Base-by-base conservation (phyloP, 2,113 vertebrate genomes). In the Hassar affinis region DNA sequence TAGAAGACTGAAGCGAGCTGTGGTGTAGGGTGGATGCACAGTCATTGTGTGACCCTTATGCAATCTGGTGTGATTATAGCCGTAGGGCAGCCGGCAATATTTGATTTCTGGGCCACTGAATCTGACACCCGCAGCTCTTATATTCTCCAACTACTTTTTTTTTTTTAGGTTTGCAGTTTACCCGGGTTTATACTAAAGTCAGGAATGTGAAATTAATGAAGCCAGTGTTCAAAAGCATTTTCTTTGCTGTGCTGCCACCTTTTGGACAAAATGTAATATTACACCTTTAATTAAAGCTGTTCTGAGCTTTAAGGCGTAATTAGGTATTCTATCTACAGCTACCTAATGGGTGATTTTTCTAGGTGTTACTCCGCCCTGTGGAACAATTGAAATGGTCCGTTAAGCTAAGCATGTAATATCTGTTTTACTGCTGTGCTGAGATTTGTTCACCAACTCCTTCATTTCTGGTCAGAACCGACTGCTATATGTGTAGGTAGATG, bases 171-270 rank as follows among this genome's bases (percentile, higher is more conserved):
- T 47, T 8, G 6, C 25, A 0, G n/a, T 72, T 10, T 18, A 42
- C 6, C 7, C 25, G 35, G 2, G 10, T 49, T 72, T 72, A 52
- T 33, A 18, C 52, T 30, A 1, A 30, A 25, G 10, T 69, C 20
- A 42, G 71, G 18, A 30, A n/a, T 18, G n/a, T 18, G 47, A 51
- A 30, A 30, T 17, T 35, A 1, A 61, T n/a, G 10, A 18, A 52
- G 51, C 7, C 20, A 22, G 57, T 27, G 6, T 77, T 77, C 2
- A 22, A 11, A 25, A 77, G 30, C 15, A 52, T 59, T 81, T 64
- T 18, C 38, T 20, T 18, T 18, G 22, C 57, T 80, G 14, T 62
- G 79, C 87, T 90, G 85, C 75, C 87, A 61, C 56, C 87, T 86
- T 80, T 75, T 86, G 87, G 83, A 56, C 47, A 84, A 51, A 51